Base-by-base conservation (phyloP, 2,113 vertebrate genomes). In the Myotis brandtii region DNA sequence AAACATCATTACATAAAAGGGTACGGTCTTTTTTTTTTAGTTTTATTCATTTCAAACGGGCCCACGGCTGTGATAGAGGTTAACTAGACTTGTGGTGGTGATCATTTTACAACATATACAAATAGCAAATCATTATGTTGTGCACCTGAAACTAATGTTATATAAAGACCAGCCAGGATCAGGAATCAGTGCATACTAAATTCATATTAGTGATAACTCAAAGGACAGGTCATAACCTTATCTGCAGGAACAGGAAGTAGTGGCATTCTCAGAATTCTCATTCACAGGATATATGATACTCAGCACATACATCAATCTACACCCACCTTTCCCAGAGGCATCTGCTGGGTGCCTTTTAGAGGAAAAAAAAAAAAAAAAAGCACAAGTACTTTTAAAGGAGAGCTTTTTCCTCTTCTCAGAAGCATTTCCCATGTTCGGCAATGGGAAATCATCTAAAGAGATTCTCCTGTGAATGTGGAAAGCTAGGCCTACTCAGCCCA, bases 331-430 rank as follows among this genome's bases (percentile, higher is more conserved):
- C 70, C 69, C 64, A 40, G 64, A 93, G 37, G 67, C 4, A 37
- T 50, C 72, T 27, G 46, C 46, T 27, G 25, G 27, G 48, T 50
- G 12, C 13, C 48, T 27, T 48, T 70, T 50, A 52, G n/a, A 64
- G 46, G 3, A 37, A 37, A 37, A 37, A 93, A 87, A 3, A 59
- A 79, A 97, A 80, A 87, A 94, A 87, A 3, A 59, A 79, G 46
- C 48, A 92, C 76, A 54, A 34, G 7, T 79, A 79, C 50, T 64
- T 59, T 37, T 18, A 1, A 48, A 89, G 48, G 34, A 56, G 21
- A 34, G 1, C 7, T n/a, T 87, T 34, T 46, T 54, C 48, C 40
- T 95, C 77, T 84, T 91, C 87, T 46, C 43, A 89, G 80, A 86
- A 66, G 72, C 34, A 80, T 54, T 76, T 30, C 32, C 73, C 14